Evolutionary conservation across 2,888 invertebrate genomes (phyloP).

Genomic region (Ormyrus pomaceus): DNA sequence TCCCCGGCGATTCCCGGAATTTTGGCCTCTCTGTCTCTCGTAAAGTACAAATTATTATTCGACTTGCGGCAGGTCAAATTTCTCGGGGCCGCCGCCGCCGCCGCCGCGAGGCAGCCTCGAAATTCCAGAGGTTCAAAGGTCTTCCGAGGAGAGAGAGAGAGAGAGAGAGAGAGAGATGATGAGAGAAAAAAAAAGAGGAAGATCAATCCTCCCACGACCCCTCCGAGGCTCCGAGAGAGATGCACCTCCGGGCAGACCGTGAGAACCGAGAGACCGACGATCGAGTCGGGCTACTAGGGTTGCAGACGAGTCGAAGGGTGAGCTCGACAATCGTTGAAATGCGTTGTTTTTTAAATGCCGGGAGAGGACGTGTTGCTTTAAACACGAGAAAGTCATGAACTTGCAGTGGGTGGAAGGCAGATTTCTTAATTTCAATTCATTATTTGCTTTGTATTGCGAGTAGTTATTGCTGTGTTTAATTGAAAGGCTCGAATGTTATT

Average conservation of each 20-base stretch:
- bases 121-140: constrained; percentile 70
- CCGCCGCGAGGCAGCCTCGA: constrained; percentile 54
- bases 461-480: too few species aligned
- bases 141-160: constrained; percentile 39
- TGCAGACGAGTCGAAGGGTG: constrained; percentile 61
- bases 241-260: constrained; percentile 60
- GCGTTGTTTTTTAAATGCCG: too few species aligned
- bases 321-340: too few species aligned
- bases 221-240: constrained; percentile 39
- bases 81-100: neutral
- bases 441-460: too few species aligned
- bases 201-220: constrained; percentile 69
- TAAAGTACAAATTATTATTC: constrained; percentile 51
- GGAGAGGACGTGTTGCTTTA: too few species aligned
- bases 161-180: constrained; percentile 37
- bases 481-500: too few species aligned
- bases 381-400: too few species aligned
- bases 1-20: constrained; percentile 44
- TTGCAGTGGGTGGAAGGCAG: too few species aligned
- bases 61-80: constrained; percentile 43
- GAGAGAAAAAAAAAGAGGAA: constrained; percentile 53
- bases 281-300: constrained; percentile 70
- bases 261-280: constrained; percentile 69
- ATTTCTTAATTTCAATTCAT: too few species aligned
- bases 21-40: constrained; percentile 22